Conservation (phyloP, 92 coral and sea anemone genomes). For the Actinernus sp. region DNA sequence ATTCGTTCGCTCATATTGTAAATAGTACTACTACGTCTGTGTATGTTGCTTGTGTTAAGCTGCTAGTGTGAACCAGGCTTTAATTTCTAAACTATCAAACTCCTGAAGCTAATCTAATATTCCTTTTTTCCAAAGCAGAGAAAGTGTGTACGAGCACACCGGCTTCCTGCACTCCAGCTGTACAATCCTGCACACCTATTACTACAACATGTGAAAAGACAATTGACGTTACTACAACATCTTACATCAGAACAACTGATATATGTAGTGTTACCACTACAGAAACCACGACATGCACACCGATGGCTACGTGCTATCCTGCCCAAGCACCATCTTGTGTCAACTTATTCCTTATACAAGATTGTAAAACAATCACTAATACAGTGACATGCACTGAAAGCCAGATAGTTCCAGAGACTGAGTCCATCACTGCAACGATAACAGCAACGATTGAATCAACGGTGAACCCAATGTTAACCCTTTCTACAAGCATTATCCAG, state of each 20-base stretch:
- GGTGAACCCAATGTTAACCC: too few relatives aligned
- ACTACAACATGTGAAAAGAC: slow-evolving; percentile 18
- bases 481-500: too few relatives aligned
- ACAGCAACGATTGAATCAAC: too few relatives aligned
- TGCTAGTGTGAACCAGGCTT: too few relatives aligned
- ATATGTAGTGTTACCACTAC: slow-evolving; percentile 1
- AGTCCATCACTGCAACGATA: too few relatives aligned
- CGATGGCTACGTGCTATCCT: background rate
- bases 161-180: slow-evolving; percentile 11
- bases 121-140: too few relatives aligned
- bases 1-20: too few relatives aligned
- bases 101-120: too few relatives aligned
- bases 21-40: too few relatives aligned
- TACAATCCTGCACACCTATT: slow-evolving; percentile 12
- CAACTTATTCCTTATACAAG: background rate
- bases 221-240: slow-evolving; percentile 18
- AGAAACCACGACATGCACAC: background rate
- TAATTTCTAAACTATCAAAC: too few relatives aligned
- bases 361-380: background rate
- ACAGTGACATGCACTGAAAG: background rate
- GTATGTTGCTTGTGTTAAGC: too few relatives aligned
- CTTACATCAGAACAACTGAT: background rate
- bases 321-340: background rate
- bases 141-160: slow-evolving; percentile 2
- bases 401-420: too few relatives aligned